These are phyloP conservation scores for Nemotelus nigrinus DNA, from an alignment of 2,888 invertebrate genomes.

Conservation along the genomic window DNA sequence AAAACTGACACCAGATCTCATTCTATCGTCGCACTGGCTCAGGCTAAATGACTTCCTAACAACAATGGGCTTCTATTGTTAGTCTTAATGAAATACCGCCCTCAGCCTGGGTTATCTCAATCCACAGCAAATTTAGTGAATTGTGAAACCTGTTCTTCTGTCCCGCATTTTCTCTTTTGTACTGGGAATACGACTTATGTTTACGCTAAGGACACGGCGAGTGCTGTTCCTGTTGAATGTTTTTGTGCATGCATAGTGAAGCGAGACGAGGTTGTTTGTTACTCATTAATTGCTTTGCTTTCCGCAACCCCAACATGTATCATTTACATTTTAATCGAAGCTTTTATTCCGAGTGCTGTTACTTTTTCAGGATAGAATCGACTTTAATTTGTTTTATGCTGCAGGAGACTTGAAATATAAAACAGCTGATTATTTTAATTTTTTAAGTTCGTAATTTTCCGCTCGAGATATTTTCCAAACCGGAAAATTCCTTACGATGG, in stretches of 20 bases:
- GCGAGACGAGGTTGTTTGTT: conserved; percentile 35
- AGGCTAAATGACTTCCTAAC: conserved; percentile 35
- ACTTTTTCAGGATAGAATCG: neutral
- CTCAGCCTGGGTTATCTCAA: conserved; percentile 43
- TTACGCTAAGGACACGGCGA: conserved; percentile 32
- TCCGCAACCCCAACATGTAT: conserved; percentile 26
- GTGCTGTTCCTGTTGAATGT: conserved; percentile 40
- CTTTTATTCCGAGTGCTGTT: conserved; percentile 8
- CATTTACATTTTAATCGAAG: conserved; percentile 33
- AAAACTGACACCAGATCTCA: conserved; percentile 35
- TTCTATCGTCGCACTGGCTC: conserved; percentile 11
- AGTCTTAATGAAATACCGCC: conserved; percentile 44
- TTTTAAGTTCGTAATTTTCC: too few relatives aligned
- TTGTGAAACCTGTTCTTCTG: conserved; percentile 21
- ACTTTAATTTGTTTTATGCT: conserved; percentile 21
- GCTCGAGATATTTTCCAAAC: too few relatives aligned
- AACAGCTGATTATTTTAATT: too few relatives aligned
- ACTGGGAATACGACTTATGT: conserved; percentile 19
- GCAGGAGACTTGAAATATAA: neutral
- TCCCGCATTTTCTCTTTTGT: neutral
- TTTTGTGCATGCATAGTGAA: conserved; percentile 24
- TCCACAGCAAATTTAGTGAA: conserved; percentile 34
- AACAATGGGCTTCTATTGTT: conserved; percentile 40
- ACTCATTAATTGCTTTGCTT: conserved; percentile 36
- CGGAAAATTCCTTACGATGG: too few relatives aligned